Evolutionary conservation across 1,140 invertebrate genomes (phyloP).

Genomic region (Augochlora pura): DNA sequence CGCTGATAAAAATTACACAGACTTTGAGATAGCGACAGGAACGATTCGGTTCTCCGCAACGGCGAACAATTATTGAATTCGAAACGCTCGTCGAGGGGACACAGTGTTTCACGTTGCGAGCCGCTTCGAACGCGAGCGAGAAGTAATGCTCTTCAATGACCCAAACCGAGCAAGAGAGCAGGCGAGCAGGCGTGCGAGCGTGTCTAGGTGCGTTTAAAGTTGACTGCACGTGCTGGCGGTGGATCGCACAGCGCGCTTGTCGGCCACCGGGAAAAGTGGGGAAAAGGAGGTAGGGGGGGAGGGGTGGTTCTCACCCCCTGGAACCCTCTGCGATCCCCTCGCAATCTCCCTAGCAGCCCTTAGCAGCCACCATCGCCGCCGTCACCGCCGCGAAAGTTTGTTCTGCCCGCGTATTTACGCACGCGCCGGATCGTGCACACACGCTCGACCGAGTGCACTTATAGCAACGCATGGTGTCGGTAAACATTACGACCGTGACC

Average conservation of each 20-base stretch:
- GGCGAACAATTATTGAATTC: conserved; percentile 8
- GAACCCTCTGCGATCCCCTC: background rate
- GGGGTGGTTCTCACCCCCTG: conserved; percentile 42
- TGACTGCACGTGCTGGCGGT: conserved; percentile 32
- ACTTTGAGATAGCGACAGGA: background rate
- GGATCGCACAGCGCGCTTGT: conserved; percentile 29
- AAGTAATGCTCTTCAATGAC: conserved; percentile 29
- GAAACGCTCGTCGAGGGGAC: conserved; percentile 12
- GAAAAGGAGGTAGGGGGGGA: too few relatives aligned
- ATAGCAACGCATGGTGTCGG: conserved; percentile 4
- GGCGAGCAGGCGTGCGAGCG: background rate
- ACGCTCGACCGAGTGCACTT: conserved; percentile 29
- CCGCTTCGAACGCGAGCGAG: background rate
- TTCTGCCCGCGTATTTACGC: conserved; percentile 56
- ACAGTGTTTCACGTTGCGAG: background rate
- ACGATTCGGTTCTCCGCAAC: background rate
- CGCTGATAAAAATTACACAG: background rate
- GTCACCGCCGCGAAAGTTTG: conserved; percentile 54
- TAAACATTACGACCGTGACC: conserved; percentile 57
- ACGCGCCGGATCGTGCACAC: conserved; percentile 51
- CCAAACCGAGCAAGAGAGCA: background rate
- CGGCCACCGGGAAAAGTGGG: conserved; percentile 10
- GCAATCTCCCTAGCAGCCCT: too few relatives aligned
- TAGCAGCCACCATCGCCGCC: background rate
- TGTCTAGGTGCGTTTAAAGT: conserved; percentile 32